Conservation (phyloP, 2,797 vertebrate species). For the Cetoscarus ocellatus region DNA sequence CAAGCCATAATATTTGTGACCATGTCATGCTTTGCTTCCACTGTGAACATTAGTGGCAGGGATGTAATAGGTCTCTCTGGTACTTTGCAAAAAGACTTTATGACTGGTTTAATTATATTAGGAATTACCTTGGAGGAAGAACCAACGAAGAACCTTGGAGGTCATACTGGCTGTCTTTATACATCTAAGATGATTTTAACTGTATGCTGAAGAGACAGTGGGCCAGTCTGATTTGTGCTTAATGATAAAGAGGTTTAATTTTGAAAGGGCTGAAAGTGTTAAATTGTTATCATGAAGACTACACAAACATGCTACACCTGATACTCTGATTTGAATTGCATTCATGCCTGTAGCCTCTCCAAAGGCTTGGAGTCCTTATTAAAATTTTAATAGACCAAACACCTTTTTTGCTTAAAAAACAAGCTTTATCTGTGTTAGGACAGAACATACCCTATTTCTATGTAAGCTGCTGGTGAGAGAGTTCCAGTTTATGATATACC, state of each 20-base stretch:
- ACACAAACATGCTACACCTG: not conserved
- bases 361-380: not conserved
- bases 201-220: conserved; percentile 16
- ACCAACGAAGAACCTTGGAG: conserved; percentile 3
- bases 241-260: conserved; percentile 31
- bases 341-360: not conserved
- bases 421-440: not conserved
- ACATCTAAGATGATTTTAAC: conserved; percentile 17
- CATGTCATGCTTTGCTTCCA: no score
- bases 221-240: conserved; percentile 1
- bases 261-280: conserved; percentile 6
- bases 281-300: not conserved
- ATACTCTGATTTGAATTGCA: not conserved
- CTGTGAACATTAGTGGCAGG: not conserved
- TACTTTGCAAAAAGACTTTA: not conserved
- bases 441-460: not conserved
- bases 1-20: no score
- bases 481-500: not conserved
- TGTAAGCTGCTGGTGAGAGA: not conserved
- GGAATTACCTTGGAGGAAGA: no score
- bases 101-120: not conserved
- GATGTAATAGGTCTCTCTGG: no score
- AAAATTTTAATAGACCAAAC: not conserved
- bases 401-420: not conserved
- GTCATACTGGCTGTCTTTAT: conserved; percentile 11